A percentile compares a stretch with the other conserved stretches of the same genome.
phyloP scores from a whole-genome alignment of 53 echinoderm and acorn worm genomes.

The Mesocentrotus franciscanus region DNA sequence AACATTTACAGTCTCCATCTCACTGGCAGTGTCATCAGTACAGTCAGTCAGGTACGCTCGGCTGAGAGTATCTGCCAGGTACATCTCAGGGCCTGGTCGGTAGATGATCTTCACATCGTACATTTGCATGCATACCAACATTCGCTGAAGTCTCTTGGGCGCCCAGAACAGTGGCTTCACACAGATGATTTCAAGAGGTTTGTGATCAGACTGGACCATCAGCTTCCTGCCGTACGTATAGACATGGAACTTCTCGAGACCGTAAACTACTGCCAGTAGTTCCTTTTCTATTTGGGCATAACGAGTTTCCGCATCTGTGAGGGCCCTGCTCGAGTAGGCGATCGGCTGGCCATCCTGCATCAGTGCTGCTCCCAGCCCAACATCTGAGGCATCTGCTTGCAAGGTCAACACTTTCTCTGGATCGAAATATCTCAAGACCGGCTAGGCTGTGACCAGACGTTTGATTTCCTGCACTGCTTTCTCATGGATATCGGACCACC shows the following conservation, averaged over 20 bases:
- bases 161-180: slow-evolving; percentile 70
- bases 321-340: slow-evolving; percentile 53
- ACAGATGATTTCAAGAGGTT: slow-evolving; percentile 69
- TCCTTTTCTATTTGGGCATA: slow-evolving; percentile 76
- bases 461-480: slow-evolving; percentile 29
- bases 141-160: slow-evolving; percentile 69
- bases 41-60: slow-evolving; percentile 63
- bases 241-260: slow-evolving; percentile 70
- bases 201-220: slow-evolving; percentile 67
- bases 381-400: slow-evolving; percentile 69
- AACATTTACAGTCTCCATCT: slow-evolving; percentile 70
- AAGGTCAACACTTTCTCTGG: slow-evolving; percentile 34
- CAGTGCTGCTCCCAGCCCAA: slow-evolving; percentile 64
- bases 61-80: slow-evolving; percentile 66
- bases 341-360: slow-evolving; percentile 63
- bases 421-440: slow-evolving; percentile 36
- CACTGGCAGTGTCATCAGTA: neutral
- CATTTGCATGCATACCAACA: slow-evolving; percentile 60
- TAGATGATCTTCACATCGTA: slow-evolving; percentile 62
- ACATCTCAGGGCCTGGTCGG: slow-evolving; percentile 60
- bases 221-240: slow-evolving; percentile 66
- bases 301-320: slow-evolving; percentile 43
- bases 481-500: slow-evolving; percentile 62
- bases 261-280: slow-evolving; percentile 66
- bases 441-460: neutral